Conservation (phyloP, 1,140 invertebrate genomes). For the Neuroterus valhalla region DNA sequence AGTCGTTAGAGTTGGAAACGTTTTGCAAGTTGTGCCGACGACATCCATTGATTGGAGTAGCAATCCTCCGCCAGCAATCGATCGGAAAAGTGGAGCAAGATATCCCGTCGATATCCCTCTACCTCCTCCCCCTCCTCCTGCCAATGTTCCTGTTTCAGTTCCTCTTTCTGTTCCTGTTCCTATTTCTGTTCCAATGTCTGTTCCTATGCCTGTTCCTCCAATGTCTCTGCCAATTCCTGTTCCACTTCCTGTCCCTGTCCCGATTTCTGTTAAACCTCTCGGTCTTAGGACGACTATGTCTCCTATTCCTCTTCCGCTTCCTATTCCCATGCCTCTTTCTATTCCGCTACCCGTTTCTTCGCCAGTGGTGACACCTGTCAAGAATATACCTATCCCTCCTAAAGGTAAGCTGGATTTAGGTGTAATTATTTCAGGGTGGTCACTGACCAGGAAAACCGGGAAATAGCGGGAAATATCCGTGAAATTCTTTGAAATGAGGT, state of each 20-base stretch:
- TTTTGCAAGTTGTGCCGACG: conserved; percentile 70
- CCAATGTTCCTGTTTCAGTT: conserved; percentile 47
- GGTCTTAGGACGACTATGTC: conserved; percentile 43
- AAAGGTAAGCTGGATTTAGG: conserved; percentile 48
- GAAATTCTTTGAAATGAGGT: no score
- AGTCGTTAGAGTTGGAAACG: conserved; percentile 65
- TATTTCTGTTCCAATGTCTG: conserved; percentile 45
- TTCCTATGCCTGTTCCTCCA: conserved; percentile 34
- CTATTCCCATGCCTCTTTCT: conserved; percentile 54
- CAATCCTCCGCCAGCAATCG: conserved; percentile 29
- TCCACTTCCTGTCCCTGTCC: conserved; percentile 55
- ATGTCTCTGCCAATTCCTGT: conserved; percentile 58
- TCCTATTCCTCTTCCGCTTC: conserved; percentile 52
- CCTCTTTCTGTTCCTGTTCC: conserved; percentile 58
- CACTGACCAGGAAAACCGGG: no score
- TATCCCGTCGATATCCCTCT: conserved; percentile 38
- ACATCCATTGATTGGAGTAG: conserved; percentile 67
- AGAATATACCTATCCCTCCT: conserved; percentile 37
- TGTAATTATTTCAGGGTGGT: background rate
- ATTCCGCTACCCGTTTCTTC: conserved; percentile 42
- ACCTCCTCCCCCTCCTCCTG: conserved; percentile 37
- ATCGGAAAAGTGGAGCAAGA: conserved; percentile 34
- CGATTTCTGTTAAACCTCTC: conserved; percentile 40
- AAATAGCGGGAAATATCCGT: no score
- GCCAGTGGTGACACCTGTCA: conserved; percentile 19